Base-by-base conservation (phyloP, 2,888 invertebrate species). In the Lochmaea crataegi region DNA sequence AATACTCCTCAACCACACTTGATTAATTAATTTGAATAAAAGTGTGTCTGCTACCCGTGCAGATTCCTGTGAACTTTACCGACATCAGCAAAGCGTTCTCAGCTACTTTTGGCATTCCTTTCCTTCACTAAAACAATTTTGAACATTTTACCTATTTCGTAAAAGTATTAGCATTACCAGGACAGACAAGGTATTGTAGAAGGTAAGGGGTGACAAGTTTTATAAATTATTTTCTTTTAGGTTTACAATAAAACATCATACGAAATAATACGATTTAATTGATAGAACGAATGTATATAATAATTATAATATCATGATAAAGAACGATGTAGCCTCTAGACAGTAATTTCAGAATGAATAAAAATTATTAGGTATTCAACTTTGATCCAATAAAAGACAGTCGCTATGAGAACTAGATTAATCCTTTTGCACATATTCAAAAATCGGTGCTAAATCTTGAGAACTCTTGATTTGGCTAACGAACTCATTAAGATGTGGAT, bases 401-500 rank as follows among this genome's bases (percentile, higher is more conserved):
- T 92, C 92, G 77, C 90, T 89, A 86, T 93, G 93, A 77, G 90
- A 89, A 80, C 88, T 88, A 78, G 88, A 88, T 38, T 94, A 91
- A 88, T 96, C 95, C 88, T 94, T 94, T 83, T 95, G 93, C 82
- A 98, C 96, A 57, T 94, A 93, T 83, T 98, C 98, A 87, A 96
- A 98, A 82, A 98, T 94, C 64, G 93, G 92, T 85, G 93, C 93
- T 79, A 98, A 89, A 81, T 98, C 98, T 4, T 94, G 90, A 78
- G 95, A 94, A 72, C 94, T 93, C 87, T 96, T 96, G 82, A 98
- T 97, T 85, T 96, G 95, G 72, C 93, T 92, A 78, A 98, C 92
- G 87, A 98, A 98, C 86, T 98, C 98, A 87, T 93, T 94, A 83
- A 98, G 88, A 83, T 95, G 94, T 77, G 96, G 96, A 88, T 97